phyloP scores from a whole-genome alignment of 2,888 invertebrate genomes.

The Scaeva pyrastri region DNA sequence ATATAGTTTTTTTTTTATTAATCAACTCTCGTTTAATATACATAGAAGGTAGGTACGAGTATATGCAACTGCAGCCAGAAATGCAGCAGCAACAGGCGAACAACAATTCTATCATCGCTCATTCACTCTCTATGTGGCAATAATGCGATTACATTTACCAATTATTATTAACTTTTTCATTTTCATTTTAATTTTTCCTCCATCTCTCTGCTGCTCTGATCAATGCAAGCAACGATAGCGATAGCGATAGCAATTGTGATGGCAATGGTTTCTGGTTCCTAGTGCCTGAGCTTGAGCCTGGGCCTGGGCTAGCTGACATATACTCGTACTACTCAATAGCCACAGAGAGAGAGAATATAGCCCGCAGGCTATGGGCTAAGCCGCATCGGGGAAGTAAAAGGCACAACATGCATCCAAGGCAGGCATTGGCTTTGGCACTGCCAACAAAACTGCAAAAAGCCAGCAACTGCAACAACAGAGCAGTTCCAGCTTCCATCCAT shows the following conservation, averaged over 20 bases:
- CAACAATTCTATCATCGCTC: constrained; percentile 76
- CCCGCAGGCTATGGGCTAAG: constrained; percentile 64
- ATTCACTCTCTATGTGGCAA: constrained; percentile 74
- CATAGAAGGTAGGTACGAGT: too few species aligned
- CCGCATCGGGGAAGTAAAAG: constrained; percentile 74
- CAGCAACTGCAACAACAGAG: constrained; percentile 29
- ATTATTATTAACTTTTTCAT: constrained; percentile 72
- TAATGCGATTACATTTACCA: constrained; percentile 76
- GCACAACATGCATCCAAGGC: constrained; percentile 24
- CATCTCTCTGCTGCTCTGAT: constrained; percentile 44
- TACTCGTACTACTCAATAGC: constrained; percentile 48
- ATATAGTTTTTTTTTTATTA: constrained; percentile 15
- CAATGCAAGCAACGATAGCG: too few species aligned
- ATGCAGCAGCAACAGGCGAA: constrained; percentile 68
- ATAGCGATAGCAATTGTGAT: too few species aligned
- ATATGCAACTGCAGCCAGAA: constrained; percentile 32
- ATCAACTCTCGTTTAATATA: constrained; percentile 17
- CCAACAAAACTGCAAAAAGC: constrained; percentile 6
- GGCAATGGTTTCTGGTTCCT: constrained; percentile 6
- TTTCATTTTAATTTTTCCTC: neutral
- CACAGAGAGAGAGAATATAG: constrained; percentile 22
- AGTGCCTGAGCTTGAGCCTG: neutral
- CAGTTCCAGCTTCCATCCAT: constrained; percentile 59
- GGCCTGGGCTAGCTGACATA: constrained; percentile 37
- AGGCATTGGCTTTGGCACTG: neutral